Conservation (phyloP, 2,113 vertebrate genomes). For the Camelus dromedarius region DNA sequence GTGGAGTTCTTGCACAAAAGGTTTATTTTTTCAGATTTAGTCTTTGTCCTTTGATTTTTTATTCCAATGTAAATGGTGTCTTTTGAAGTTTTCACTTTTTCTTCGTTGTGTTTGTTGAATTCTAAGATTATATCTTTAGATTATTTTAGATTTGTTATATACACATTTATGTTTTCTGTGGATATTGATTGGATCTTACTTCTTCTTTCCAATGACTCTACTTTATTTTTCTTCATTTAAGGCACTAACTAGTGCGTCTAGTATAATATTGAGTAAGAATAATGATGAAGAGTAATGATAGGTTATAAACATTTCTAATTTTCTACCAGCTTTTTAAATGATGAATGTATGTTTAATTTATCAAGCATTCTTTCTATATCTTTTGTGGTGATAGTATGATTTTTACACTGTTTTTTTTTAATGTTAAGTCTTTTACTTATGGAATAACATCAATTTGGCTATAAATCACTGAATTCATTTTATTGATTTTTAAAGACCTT, state of each 20-base stretch:
- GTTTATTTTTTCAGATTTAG: slow-evolving; percentile 36
- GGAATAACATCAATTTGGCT: neutral
- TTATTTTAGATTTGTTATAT: neutral
- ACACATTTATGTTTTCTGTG: neutral
- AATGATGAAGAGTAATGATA: neutral
- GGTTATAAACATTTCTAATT: neutral
- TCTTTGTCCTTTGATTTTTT: slow-evolving; percentile 29
- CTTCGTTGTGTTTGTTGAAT: slow-evolving; percentile 12
- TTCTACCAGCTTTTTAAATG: neutral
- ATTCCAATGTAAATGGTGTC: neutral
- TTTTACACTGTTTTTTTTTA: neutral
- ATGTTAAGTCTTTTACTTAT: neutral
- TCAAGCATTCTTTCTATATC: neutral
- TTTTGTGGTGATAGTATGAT: neutral
- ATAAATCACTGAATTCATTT: neutral
- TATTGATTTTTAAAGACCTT: neutral
- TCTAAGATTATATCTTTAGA: neutral
- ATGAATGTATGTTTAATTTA: neutral
- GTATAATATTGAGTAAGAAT: neutral
- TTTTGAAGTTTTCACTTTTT: neutral
- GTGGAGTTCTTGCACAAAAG: neutral
- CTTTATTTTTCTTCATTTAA: neutral
- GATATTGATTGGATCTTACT: neutral
- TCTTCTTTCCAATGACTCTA: neutral
- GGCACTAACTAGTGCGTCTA: neutral